Evolutionary conservation across 2,797 vertebrate species (phyloP).

Genomic region (Agapornis canus): DNA sequence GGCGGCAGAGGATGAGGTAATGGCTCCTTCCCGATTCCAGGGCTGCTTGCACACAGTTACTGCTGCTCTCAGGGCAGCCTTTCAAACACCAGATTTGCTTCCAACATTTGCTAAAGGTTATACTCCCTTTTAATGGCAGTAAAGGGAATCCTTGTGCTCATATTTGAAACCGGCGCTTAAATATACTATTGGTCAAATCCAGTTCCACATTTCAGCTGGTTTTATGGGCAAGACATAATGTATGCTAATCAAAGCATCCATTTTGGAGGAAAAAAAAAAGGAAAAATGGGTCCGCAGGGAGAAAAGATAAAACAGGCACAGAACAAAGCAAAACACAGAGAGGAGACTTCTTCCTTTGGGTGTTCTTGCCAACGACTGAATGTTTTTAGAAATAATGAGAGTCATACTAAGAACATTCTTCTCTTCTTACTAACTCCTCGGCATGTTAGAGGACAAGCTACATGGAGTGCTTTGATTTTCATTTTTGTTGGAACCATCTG

Average conservation of each 20-base stretch:
- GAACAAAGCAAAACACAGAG: constrained; percentile 24
- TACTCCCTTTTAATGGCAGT: not conserved
- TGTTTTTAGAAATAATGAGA: constrained; percentile 57
- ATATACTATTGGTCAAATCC: not conserved
- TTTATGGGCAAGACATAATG: not conserved
- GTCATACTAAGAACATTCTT: constrained; percentile 35
- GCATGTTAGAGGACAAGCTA: constrained; percentile 37
- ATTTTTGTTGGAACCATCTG: constrained; percentile 40
- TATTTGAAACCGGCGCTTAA: not conserved
- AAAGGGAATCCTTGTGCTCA: not conserved
- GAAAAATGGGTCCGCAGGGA: not conserved
- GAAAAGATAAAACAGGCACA: not conserved
- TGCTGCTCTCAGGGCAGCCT: not conserved
- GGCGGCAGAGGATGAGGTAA: constrained; percentile 37
- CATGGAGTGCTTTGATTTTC: constrained; percentile 40
- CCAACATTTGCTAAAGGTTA: not conserved
- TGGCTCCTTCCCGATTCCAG: not conserved
- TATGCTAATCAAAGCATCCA: not conserved
- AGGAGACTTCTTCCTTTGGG: not conserved
- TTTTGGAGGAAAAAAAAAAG: not conserved
- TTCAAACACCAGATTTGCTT: not conserved
- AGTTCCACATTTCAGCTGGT: not conserved
- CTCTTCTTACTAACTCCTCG: not conserved
- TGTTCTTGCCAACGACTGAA: constrained; percentile 38
- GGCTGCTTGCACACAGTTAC: not conserved